Evolutionary conservation across 2,888 invertebrate species (phyloP).

Genomic region (Yponomeuta evonymella): DNA sequence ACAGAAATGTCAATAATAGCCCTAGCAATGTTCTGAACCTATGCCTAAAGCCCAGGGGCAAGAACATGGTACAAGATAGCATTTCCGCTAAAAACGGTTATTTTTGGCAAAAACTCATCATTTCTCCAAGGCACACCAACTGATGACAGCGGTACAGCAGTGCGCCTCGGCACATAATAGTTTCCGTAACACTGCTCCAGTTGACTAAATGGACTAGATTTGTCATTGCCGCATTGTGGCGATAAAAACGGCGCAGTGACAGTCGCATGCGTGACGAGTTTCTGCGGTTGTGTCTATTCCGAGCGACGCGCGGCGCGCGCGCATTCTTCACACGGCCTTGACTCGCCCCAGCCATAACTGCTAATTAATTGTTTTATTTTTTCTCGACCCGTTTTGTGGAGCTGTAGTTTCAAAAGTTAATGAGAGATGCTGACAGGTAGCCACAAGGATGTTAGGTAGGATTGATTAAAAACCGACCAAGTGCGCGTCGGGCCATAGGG

Average conservation of each 20-base stretch:
- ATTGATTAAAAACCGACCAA: no score
- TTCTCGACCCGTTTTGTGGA: conserved; percentile 8
- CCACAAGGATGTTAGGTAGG: no score
- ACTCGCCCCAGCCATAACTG: conserved; percentile 21
- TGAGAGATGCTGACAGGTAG: not conserved
- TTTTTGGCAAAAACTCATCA: no score
- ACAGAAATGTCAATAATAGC: no score
- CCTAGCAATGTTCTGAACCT: no score
- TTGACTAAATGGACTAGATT: conserved; percentile 17
- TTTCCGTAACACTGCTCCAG: not conserved
- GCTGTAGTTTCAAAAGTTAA: not conserved
- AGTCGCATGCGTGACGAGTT: conserved; percentile 27
- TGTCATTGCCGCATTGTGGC: conserved; percentile 16
- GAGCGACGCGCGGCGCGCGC: conserved; percentile 14
- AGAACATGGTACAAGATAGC: no score
- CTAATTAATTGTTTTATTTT: not conserved
- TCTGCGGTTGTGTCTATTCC: conserved; percentile 27
- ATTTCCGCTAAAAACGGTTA: no score
- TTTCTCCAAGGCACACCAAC: no score
- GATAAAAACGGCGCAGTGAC: conserved; percentile 18
- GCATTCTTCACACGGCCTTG: conserved; percentile 33
- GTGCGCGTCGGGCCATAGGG: no score
- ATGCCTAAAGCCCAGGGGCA: no score
- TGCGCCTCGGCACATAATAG: not conserved
- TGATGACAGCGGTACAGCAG: no score